phyloP scores from a whole-genome alignment of 2,888 invertebrate species.

The Suillia variegata region DNA sequence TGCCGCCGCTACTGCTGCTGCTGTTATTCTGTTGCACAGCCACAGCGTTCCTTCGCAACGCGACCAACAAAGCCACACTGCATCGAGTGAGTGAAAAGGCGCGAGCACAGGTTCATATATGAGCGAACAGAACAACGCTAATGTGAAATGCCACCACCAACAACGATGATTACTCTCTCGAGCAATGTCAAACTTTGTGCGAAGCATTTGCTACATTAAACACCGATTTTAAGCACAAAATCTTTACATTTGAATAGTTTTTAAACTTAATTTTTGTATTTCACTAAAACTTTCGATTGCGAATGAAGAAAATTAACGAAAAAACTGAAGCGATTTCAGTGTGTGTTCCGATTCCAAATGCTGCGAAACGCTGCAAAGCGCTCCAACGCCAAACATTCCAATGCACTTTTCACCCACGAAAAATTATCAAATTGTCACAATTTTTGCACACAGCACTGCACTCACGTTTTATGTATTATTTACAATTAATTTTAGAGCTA shows the following conservation, averaged over 20 bases:
- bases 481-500: constrained; percentile 28
- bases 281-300: neutral
- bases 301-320: no score
- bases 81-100: neutral
- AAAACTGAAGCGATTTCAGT: no score
- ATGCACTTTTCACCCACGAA: constrained; percentile 37
- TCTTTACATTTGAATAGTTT: no score
- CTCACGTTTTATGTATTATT: constrained; percentile 20
- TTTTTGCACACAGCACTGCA: constrained; percentile 12
- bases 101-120: neutral
- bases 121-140: constrained; percentile 15
- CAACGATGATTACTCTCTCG: no score
- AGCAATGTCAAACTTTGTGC: no score
- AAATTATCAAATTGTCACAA: constrained; percentile 25
- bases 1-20: neutral
- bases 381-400: constrained; percentile 40
- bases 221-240: neutral
- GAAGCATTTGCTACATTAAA: neutral
- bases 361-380: constrained; percentile 32
- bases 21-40: neutral
- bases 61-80: neutral
- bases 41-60: no score
- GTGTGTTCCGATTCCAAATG: constrained; percentile 29
- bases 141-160: constrained; percentile 23
- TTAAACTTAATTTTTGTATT: no score